Percentiles rank a stretch among this genome's conserved stretches.
Conservation (phyloP, 2,888 invertebrate genomes). For the Tenthredo scrophulariae region DNA sequence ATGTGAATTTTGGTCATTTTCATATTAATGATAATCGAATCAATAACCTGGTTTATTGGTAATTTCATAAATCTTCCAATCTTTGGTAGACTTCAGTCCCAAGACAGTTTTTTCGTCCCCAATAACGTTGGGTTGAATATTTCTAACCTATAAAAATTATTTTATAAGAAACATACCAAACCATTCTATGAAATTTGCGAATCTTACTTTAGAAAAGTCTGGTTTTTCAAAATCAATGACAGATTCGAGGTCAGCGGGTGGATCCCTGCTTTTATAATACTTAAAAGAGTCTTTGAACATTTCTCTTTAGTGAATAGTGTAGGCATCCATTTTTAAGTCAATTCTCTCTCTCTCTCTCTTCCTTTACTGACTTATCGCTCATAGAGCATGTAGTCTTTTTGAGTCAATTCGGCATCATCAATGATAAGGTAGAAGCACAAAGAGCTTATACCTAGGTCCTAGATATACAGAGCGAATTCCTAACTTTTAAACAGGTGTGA, state of each 20-base stretch:
- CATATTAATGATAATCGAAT: background rate
- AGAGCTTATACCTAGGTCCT: too few species aligned
- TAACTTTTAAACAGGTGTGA: too few species aligned
- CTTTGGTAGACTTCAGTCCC: slow-evolving; percentile 78
- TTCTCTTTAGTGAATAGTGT: slow-evolving; percentile 57
- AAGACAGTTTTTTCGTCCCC: slow-evolving; percentile 60
- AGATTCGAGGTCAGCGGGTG: slow-evolving; percentile 82
- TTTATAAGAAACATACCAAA: slow-evolving; percentile 9
- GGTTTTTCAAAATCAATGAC: slow-evolving; percentile 82
- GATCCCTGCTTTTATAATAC: slow-evolving; percentile 87
- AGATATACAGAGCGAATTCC: too few species aligned
- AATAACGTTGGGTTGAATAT: slow-evolving; percentile 58
- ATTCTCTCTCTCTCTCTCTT: too few species aligned
- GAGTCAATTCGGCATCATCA: too few species aligned
- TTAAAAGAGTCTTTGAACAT: slow-evolving; percentile 89
- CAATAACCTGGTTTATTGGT: slow-evolving; percentile 81
- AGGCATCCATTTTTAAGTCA: slow-evolving; percentile 62
- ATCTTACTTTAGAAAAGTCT: slow-evolving; percentile 62
- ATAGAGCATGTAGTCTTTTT: too few species aligned
- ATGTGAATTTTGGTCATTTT: background rate
- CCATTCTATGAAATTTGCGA: slow-evolving; percentile 42
- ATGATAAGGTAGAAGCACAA: too few species aligned
- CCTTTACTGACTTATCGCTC: too few species aligned
- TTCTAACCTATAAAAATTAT: slow-evolving; percentile 71
- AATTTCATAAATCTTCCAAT: slow-evolving; percentile 85